Evolutionary conservation across 2,888 invertebrate species (phyloP).

Genomic region (Scrobipalpa costella): DNA sequence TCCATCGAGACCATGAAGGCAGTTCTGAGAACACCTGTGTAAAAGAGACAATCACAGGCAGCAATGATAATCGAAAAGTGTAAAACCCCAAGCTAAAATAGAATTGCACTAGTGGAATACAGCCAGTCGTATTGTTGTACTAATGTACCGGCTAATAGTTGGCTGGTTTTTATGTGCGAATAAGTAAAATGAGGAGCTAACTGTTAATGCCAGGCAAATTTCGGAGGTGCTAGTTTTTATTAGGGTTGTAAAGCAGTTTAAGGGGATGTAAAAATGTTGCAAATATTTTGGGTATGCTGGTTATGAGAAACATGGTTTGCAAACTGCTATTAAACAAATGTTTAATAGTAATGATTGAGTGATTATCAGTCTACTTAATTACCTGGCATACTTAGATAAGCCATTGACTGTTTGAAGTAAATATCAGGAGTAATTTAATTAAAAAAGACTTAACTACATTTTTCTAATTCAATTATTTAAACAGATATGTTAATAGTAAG

Average conservation of each 20-base stretch:
- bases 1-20: no score
- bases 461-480: no score
- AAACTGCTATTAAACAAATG: no score
- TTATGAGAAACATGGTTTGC: no score
- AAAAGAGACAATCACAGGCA: neutral
- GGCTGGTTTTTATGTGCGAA: constrained; percentile 34
- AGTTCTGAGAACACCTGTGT: neutral
- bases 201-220: constrained; percentile 17
- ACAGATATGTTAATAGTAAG: no score
- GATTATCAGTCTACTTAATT: no score
- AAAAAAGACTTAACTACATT: no score
- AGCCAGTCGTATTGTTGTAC: constrained; percentile 37
- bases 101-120: neutral
- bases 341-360: no score
- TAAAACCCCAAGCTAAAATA: neutral
- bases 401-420: no score
- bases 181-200: constrained; percentile 18
- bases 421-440: no score
- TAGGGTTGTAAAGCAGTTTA: constrained; percentile 6
- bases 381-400: no score
- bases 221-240: constrained; percentile 1
- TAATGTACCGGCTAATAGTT: constrained; percentile 53
- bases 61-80: neutral
- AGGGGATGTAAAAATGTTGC: constrained; percentile 9
- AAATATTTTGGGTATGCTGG: neutral